A percentile compares a stretch with the other conserved stretches of the same genome.
phyloP scores from a whole-genome alignment of 2,113 vertebrate species.

The Beaufortia kweichowensis region DNA sequence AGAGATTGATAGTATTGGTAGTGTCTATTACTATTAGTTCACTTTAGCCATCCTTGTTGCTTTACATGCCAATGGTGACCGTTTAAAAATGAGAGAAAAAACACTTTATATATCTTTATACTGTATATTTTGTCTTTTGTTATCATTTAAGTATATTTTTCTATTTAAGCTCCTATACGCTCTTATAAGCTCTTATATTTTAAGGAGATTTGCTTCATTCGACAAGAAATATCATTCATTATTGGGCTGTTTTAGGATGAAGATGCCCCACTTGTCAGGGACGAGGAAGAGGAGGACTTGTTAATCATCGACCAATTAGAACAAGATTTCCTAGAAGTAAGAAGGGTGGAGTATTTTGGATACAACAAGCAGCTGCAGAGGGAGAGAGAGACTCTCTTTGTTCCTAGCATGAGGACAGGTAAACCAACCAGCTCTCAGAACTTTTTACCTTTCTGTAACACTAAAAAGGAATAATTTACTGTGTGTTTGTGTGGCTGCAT shows the following conservation, averaged over 20 bases:
- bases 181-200: too few species aligned
- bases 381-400: constrained; percentile 80
- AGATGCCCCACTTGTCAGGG: constrained; percentile 71
- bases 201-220: neutral
- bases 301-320: constrained; percentile 73
- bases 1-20: too few species aligned
- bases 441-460: neutral
- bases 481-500: neutral
- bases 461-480: neutral
- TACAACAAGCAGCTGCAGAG: constrained; percentile 69
- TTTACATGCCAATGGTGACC: too few species aligned
- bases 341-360: constrained; percentile 78
- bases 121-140: too few species aligned
- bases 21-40: too few species aligned
- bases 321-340: constrained; percentile 79
- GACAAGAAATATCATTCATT: too few species aligned
- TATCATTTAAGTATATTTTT: too few species aligned
- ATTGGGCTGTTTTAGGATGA: constrained; percentile 84
- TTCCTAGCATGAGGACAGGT: constrained; percentile 83
- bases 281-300: constrained; percentile 72
- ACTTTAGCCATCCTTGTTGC: too few species aligned
- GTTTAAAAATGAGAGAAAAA: too few species aligned
- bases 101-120: too few species aligned
- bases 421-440: constrained; percentile 1
- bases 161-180: too few species aligned